These are phyloP conservation scores for Gadopsis bispinosus DNA, from an alignment of 2,797 vertebrate species.

Conservation along the genomic window DNA sequence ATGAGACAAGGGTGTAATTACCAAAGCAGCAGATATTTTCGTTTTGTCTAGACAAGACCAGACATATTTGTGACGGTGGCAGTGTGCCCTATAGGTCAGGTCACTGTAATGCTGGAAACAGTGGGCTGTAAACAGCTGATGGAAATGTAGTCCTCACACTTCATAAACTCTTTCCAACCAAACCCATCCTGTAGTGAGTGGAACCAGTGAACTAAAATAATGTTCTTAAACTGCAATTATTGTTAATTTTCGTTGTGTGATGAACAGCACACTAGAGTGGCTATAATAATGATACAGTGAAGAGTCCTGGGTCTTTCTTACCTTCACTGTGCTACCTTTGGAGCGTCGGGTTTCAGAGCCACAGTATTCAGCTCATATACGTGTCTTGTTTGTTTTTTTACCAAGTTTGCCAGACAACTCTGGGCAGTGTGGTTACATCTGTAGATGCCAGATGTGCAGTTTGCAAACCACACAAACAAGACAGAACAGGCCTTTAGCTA, in stretches of 20 bases:
- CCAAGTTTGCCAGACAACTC: slow-evolving; percentile 45
- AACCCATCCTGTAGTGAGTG: background rate
- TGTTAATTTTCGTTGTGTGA: background rate
- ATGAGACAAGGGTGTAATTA: slow-evolving; percentile 75
- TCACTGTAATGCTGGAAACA: slow-evolving; percentile 49
- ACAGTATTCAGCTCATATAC: slow-evolving; percentile 36
- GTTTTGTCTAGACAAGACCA: slow-evolving; percentile 78
- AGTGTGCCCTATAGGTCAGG: slow-evolving; percentile 61
- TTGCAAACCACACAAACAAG: slow-evolving; percentile 65
- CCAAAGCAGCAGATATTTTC: slow-evolving; percentile 76
- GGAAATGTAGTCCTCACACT: slow-evolving; percentile 26
- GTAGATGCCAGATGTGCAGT: slow-evolving; percentile 58
- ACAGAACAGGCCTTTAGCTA: slow-evolving; percentile 61
- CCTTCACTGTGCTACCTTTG: slow-evolving; percentile 5
- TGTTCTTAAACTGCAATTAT: slow-evolving; percentile 5
- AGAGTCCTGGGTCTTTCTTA: slow-evolving; percentile 11
- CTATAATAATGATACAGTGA: slow-evolving; percentile 15
- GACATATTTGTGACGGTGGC: slow-evolving; percentile 63
- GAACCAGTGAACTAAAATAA: background rate
- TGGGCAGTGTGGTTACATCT: slow-evolving; percentile 64
- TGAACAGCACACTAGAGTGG: background rate
- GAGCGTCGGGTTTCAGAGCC: background rate
- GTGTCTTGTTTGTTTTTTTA: slow-evolving; percentile 25
- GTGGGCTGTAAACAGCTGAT: slow-evolving; percentile 43
- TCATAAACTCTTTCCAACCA: background rate